These are phyloP conservation scores for Podotricha telesiphe DNA, from an alignment of 2,888 invertebrate genomes.

Conservation along the genomic window DNA sequence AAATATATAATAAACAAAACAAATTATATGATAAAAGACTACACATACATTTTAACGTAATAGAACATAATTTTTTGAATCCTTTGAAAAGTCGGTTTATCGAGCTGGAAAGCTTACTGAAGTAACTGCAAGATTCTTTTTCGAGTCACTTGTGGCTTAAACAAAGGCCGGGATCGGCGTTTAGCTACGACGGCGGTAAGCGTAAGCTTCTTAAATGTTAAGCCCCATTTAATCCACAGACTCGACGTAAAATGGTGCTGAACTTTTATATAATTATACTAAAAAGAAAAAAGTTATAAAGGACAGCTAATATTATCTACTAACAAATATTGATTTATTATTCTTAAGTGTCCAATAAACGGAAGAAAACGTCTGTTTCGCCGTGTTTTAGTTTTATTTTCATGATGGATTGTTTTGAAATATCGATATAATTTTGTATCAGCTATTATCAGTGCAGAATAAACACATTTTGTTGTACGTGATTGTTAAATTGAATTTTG, in stretches of 20 bases:
- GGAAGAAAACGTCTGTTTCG: too few relatives aligned
- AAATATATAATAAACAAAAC: too few relatives aligned
- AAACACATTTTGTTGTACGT: too few relatives aligned
- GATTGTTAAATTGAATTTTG: too few relatives aligned
- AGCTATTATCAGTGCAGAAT: too few relatives aligned
- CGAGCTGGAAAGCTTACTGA: conserved; percentile 30
- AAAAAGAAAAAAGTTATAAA: conserved; percentile 21
- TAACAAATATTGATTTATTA: not conserved
- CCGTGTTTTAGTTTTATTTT: too few relatives aligned
- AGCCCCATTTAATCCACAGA: conserved; percentile 38
- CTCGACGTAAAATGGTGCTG: conserved; percentile 30
- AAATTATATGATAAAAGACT: too few relatives aligned
- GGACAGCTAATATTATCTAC: not conserved
- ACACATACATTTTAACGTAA: not conserved
- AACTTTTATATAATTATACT: conserved; percentile 29
- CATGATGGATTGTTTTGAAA: too few relatives aligned
- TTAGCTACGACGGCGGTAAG: conserved; percentile 40
- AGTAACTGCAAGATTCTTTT: conserved; percentile 37
- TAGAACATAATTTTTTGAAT: not conserved
- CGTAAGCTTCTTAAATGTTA: conserved; percentile 44
- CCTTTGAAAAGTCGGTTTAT: conserved; percentile 22
- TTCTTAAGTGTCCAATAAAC: not conserved
- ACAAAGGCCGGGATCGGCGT: conserved; percentile 42
- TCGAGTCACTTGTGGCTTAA: conserved; percentile 40
- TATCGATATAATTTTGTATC: too few relatives aligned